Evolutionary conservation across 1,140 invertebrate genomes (phyloP).

Genomic region (Eriocheir sinensis): DNA sequence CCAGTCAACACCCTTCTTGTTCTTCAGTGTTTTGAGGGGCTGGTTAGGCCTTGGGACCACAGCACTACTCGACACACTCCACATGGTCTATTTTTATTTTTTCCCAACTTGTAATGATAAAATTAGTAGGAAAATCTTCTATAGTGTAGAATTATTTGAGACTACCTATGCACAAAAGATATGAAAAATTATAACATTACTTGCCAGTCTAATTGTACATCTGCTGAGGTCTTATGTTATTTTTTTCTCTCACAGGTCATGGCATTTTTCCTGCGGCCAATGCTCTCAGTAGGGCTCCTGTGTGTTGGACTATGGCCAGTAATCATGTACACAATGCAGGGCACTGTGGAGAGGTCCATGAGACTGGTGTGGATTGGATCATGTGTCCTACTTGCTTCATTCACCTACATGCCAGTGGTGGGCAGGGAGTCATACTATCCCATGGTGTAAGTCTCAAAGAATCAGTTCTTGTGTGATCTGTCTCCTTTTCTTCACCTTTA

Average conservation of each 20-base stretch:
- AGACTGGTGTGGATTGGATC: constrained; percentile 71
- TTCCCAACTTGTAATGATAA: too few species aligned
- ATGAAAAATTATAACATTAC: too few species aligned
- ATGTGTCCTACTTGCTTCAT: constrained; percentile 71
- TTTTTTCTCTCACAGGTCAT: constrained; percentile 60
- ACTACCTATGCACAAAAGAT: too few species aligned
- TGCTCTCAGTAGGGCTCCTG: constrained; percentile 65
- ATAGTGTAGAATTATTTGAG: too few species aligned
- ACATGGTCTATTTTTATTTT: too few species aligned
- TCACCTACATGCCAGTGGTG: constrained; percentile 75
- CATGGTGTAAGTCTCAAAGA: constrained; percentile 65
- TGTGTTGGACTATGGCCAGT: constrained; percentile 73
- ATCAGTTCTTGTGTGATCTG: background rate
- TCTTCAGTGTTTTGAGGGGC: too few species aligned
- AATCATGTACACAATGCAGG: constrained; percentile 67
- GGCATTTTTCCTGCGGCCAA: constrained; percentile 65
- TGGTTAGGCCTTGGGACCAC: too few species aligned
- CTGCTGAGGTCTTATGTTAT: too few species aligned
- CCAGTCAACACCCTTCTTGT: too few species aligned
- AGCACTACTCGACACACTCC: too few species aligned
- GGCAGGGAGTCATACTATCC: constrained; percentile 70
- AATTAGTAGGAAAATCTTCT: too few species aligned
- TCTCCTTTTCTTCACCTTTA: background rate
- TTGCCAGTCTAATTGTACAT: too few species aligned
- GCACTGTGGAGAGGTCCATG: constrained; percentile 67